Evolutionary conservation across 2,888 invertebrate species (phyloP).

Genomic region (Cheilosia variabilis): DNA sequence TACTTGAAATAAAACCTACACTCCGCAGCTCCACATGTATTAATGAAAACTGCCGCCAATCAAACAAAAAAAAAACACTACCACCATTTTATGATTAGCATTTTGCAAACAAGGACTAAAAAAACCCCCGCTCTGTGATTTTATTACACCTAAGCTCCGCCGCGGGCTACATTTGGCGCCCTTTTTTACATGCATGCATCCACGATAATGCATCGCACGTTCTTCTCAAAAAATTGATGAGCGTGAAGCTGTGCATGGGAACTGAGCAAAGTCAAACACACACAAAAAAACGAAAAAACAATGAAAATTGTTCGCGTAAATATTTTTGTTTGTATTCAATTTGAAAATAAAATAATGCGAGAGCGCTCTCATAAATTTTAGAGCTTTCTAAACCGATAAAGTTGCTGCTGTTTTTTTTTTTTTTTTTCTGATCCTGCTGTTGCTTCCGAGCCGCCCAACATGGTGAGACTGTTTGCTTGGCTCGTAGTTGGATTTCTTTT

Average conservation of each 20-base stretch:
- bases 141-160: conserved; percentile 45
- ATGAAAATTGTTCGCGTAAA: conserved; percentile 24
- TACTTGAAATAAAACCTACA: neutral
- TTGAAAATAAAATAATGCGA: conserved; percentile 49
- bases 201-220: conserved; percentile 64
- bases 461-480: conserved; percentile 16
- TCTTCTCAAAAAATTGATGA: conserved; percentile 35
- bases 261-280: neutral
- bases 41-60: conserved; percentile 10
- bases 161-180: neutral
- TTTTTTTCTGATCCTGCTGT: neutral
- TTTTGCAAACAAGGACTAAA: conserved; percentile 53
- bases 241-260: conserved; percentile 26
- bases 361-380: conserved; percentile 54
- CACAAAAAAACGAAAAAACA: neutral
- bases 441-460: neutral
- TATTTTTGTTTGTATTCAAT: conserved; percentile 61
- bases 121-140: conserved; percentile 27
- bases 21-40: conserved; percentile 7
- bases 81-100: conserved; percentile 48
- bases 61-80: conserved; percentile 24
- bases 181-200: conserved; percentile 24
- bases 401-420: neutral
- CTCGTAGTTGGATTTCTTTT: neutral
- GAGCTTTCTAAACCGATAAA: conserved; percentile 45